Conservation (phyloP, 2,113 vertebrate genomes). For the Pomatostomus ruficeps region DNA sequence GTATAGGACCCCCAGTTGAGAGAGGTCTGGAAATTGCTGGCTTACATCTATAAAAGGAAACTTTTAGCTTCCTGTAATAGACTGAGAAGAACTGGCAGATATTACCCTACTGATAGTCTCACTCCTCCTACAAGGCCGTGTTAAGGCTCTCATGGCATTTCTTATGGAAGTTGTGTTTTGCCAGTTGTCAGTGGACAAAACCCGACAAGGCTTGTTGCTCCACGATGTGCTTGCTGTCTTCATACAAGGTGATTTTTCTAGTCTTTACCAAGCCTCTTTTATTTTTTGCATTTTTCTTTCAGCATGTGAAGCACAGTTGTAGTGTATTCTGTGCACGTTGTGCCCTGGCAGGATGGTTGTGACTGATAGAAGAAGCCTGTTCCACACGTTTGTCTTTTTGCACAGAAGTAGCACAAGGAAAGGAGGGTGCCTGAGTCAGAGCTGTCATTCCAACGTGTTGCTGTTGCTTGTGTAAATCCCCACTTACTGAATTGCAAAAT, state of each 20-base stretch:
- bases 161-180: not conserved
- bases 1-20: not conserved
- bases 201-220: not conserved
- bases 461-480: not conserved
- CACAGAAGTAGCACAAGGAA: not conserved
- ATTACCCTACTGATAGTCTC: not conserved
- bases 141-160: not conserved
- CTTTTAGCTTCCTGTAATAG: not conserved
- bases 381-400: rapidly evolving
- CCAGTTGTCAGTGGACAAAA: not conserved
- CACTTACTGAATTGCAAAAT: not conserved
- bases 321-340: rapidly evolving
- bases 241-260: not conserved
- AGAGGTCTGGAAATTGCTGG: not conserved
- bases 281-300: not conserved
- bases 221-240: not conserved
- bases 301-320: not conserved
- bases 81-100: not conserved
- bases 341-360: not conserved
- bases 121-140: not conserved
- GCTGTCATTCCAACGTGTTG: not conserved
- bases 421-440: not conserved
- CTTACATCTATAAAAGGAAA: not conserved
- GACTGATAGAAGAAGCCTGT: not conserved
- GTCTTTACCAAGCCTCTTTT: not conserved